phyloP scores from a whole-genome alignment of 2,797 vertebrate genomes.

The Hirundo rustica region DNA sequence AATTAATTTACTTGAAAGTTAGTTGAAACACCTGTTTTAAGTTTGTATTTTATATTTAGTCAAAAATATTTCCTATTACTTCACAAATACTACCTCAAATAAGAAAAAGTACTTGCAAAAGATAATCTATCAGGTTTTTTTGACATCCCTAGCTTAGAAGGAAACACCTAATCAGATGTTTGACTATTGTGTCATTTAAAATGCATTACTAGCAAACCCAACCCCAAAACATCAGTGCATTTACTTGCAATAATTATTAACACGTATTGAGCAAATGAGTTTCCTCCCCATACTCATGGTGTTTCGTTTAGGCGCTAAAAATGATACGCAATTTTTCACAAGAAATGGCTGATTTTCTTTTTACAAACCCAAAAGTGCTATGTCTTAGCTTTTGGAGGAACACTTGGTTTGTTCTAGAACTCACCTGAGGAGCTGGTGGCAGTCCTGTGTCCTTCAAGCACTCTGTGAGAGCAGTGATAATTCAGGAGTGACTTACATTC shows the following conservation, averaged over 20 bases:
- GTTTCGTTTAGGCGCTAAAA: neutral
- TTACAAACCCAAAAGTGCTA: neutral
- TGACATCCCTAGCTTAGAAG: slow-evolving; percentile 5
- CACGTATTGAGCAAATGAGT: neutral
- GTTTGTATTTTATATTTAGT: slow-evolving; percentile 9
- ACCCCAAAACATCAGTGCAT: slow-evolving; percentile 4
- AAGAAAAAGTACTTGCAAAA: slow-evolving; percentile 31
- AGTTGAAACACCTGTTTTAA: neutral
- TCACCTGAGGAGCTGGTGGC: neutral
- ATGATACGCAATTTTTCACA: neutral
- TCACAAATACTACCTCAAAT: slow-evolving; percentile 44
- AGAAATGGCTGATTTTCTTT: neutral
- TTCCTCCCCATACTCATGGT: neutral
- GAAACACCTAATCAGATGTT: slow-evolving; percentile 17
- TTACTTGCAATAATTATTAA: slow-evolving; percentile 28
- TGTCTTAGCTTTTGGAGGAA: neutral
- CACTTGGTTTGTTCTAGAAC: neutral
- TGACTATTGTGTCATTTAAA: neutral
- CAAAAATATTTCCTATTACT: slow-evolving; percentile 26
- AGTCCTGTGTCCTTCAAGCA: neutral
- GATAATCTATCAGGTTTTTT: slow-evolving; percentile 12
- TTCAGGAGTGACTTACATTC: neutral
- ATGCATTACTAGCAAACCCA: neutral
- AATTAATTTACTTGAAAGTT: neutral
- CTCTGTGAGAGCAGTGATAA: neutral